Evolutionary conservation across 2,797 vertebrate species (phyloP), one percentile per base, ranked within the genome.

Genomic region (Alcedo quadribrachys): DNA sequence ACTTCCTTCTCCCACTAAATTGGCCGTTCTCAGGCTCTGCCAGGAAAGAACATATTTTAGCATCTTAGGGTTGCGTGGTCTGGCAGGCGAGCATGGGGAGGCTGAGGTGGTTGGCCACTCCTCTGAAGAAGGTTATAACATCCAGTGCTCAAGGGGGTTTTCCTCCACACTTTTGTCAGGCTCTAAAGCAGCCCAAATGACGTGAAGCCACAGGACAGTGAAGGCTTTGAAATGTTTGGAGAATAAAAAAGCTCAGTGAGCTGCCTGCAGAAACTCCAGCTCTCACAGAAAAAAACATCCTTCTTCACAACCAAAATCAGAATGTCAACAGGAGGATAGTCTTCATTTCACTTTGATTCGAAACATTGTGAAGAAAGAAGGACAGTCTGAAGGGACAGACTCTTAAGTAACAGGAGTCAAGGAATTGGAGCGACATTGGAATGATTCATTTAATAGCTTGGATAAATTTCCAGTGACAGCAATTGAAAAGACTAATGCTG

Each of bases 1-100:
- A 6, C 75, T 90, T 93, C 76, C 71, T 92, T 90, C 91, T 96
- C 75, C 83, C 90, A 60, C 32, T 4, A 60, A 94, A 95, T 22
- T 82, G 81, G 65, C 48, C 15, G 2, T 68, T 90, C 71, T 70
- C 0, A 5, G 88, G 65, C 0, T 0, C 42, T 87, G 95, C 88
- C 91, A 92, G 91, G 88, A 90, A 68, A 78, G 85, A 93, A 28
- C 55, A 65, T 82, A 86, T 90, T 62, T 68, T 48, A 82, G 75
- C 84, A 92, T 80, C 82, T 54, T 53, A 57, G 71, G 0, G 0
- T 53, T 48, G 70, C 53, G 4, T 35, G 81, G 78, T 88, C 83
- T 87, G 91, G 87, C 85, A 93, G 37, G 57, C 18, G 0, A 88
- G 53, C 0, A 1, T 35, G 32, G 58, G 33, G 48, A 86, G 74